Base-by-base conservation (phyloP, 2,113 vertebrate species). In the Chaenogobius annularis region DNA sequence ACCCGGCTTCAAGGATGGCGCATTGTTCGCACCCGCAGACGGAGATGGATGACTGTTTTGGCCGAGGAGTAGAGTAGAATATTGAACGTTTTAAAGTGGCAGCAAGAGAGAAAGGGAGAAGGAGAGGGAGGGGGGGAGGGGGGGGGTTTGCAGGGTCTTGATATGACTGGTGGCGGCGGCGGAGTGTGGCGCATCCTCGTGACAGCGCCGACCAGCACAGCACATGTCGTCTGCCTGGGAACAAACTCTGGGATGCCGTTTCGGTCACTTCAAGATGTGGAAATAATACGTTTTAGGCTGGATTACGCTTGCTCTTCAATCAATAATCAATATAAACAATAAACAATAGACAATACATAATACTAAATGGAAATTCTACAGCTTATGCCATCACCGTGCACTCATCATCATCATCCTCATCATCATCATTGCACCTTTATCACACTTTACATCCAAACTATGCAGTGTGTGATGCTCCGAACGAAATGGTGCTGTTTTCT, bases 61-160 rank as follows among this genome's bases (percentile, higher is more conserved):
- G 79, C 83, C 26, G 64, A 68, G 83, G 76, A 35, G 78, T 56
- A 0, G 68, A 84, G 79, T 52, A 84, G 73, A 87, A 84, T n/a
- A 89, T 86, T 83, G 86, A n/a, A 87, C 88, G 82, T 84, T 72
- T 84, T 72, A 82, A 87, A 88, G 81, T 73, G 79, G 79, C 69
- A 67, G 77, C 74, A 75, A 75, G 78, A 44, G 79, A 79, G 69
- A 58, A 63, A 74, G 77, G 74, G 78, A 44, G 79, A 79, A 67
- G 54, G 66, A 74, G 1, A 69, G 77, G 64, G 75, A 22, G 9
- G 20, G 19, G n/a, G 20, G 20, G n/a, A 10, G 0, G 50, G 1
- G 19, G 7, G 50, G 4, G 46, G 46, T 4, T 40, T 40, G 9
- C 22, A 7, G 35, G 68, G 3, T 40, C 15, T 69, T 79, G 50